A percentile compares a stretch with the other conserved stretches of the same genome.
Conservation (phyloP, 2,113 vertebrate species). For the Anser brachyrhynchus region DNA sequence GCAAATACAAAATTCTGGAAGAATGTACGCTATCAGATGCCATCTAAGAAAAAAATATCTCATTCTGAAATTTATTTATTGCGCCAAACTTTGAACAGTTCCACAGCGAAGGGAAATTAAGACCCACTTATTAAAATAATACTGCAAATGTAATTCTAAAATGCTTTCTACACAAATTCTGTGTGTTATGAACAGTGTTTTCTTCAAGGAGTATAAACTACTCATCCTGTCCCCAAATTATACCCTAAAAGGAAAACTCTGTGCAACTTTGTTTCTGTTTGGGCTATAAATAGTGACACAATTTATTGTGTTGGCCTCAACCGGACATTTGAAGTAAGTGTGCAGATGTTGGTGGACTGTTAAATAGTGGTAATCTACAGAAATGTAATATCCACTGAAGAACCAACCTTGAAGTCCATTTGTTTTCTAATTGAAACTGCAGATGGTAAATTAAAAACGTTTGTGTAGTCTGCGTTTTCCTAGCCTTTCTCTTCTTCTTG, state of each 20-base stretch:
- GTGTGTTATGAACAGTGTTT: neutral
- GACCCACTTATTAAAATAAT: neutral
- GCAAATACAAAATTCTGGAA: constrained; percentile 87
- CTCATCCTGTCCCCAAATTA: neutral
- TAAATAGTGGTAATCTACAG: neutral
- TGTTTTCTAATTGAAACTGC: neutral
- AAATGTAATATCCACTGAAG: neutral
- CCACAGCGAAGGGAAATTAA: neutral
- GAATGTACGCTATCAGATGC: constrained; percentile 87
- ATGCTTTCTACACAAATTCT: neutral
- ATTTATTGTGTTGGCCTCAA: neutral
- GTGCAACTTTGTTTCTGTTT: neutral
- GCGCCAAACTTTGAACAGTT: neutral
- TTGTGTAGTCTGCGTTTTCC: neutral
- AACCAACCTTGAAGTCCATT: neutral
- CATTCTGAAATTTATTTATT: neutral
- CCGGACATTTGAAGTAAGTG: neutral
- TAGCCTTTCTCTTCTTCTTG: neutral
- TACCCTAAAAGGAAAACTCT: neutral
- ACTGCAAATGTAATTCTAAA: neutral
- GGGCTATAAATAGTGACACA: neutral
- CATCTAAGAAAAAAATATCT: constrained; percentile 41
- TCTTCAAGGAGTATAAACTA: neutral
- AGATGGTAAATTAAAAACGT: neutral
- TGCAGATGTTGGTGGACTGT: neutral